phyloP scores from a whole-genome alignment of 2,888 invertebrate genomes.

The Stenchaetothrips biformis region DNA sequence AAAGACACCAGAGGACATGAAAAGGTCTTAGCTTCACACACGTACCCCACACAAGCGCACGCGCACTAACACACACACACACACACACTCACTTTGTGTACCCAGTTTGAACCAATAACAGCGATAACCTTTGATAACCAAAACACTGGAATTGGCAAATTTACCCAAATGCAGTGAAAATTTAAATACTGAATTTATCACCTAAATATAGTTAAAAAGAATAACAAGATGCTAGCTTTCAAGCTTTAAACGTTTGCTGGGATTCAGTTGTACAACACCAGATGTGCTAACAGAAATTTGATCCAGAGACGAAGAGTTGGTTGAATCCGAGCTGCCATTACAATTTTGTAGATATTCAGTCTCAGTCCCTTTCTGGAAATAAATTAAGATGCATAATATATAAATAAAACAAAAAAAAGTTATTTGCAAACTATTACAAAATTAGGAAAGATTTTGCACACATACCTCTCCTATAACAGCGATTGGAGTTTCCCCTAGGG shows the following conservation, averaged over 20 bases:
- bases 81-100: no score
- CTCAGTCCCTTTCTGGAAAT: constrained; percentile 7
- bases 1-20: background rate
- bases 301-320: background rate
- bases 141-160: no score
- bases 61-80: no score
- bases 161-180: background rate
- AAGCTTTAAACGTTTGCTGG: background rate
- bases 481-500: constrained; percentile 85
- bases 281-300: background rate
- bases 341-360: constrained; percentile 2
- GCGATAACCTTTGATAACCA: no score
- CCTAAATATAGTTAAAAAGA: background rate
- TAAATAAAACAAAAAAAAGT: background rate
- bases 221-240: background rate
- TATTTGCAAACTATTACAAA: background rate
- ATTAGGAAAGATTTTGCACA: background rate
- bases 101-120: no score
- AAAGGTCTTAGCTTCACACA: background rate
- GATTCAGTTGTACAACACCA: background rate
- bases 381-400: background rate
- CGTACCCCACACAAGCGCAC: no score
- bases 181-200: background rate
- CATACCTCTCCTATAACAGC: constrained; percentile 75
- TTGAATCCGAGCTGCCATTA: background rate